Evolutionary conservation across 1,140 invertebrate species (phyloP).

Genomic region (Brachionus rubens): DNA sequence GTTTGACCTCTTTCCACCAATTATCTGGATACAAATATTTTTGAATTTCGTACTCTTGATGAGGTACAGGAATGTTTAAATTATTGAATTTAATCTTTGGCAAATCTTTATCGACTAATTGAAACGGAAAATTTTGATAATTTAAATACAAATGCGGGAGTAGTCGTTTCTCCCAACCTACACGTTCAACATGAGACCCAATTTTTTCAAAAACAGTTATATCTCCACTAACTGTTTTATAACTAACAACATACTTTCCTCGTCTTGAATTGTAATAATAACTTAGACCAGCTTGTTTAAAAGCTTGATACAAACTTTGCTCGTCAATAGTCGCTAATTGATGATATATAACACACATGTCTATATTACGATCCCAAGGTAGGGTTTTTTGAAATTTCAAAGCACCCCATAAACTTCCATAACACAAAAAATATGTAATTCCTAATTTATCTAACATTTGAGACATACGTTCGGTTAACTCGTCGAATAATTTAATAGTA

Average conservation of each 20-base stretch:
- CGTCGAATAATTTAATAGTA: neutral
- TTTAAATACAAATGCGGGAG: constrained; percentile 65
- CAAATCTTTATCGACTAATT: constrained; percentile 63
- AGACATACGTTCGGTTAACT: neutral
- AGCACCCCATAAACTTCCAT: constrained; percentile 64
- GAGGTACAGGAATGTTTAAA: constrained; percentile 62
- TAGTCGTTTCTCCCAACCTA: constrained; percentile 65
- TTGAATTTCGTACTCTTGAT: constrained; percentile 66
- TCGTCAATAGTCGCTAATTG: constrained; percentile 59
- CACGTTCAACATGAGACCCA: constrained; percentile 60
- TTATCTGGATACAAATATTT: constrained; percentile 67
- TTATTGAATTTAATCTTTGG: constrained; percentile 61
- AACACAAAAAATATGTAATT: constrained; percentile 62
- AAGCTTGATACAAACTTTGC: constrained; percentile 56
- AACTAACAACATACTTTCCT: constrained; percentile 56
- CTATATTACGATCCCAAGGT: constrained; percentile 62
- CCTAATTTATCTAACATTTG: constrained; percentile 52
- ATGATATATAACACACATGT: constrained; percentile 62
- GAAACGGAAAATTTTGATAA: constrained; percentile 65
- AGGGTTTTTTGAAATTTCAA: constrained; percentile 58
- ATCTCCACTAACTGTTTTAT: constrained; percentile 50
- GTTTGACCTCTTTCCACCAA: constrained; percentile 66
- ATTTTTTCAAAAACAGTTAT: constrained; percentile 60
- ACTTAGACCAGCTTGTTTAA: constrained; percentile 54
- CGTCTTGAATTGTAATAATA: constrained; percentile 59